Base-by-base conservation (phyloP, 2,797 vertebrate genomes). In the Lacerta bilineata region DNA sequence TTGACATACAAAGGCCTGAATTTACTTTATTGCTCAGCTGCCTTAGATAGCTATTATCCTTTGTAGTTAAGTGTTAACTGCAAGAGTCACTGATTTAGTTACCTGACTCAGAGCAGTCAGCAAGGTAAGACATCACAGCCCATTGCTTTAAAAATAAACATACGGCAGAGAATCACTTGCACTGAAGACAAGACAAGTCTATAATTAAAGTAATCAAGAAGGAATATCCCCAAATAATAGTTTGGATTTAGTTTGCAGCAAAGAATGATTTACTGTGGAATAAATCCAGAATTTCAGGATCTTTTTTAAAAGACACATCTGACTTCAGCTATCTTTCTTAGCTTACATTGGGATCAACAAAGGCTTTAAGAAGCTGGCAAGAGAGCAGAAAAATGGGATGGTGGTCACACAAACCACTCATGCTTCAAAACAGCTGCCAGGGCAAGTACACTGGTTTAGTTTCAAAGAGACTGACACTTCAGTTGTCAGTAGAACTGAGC, bases 241-340 rank as follows among this genome's bases (percentile, higher is more conserved):
- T 43, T 78, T 66, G 29, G 13, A 66, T 33, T 81, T 61, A 43
- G 29, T 79, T 83, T 69, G 33, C 66, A 69, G 55, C 68, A 27
- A 74, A 82, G 1, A 64, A 23, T 61, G n/a, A 75, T 75, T 74
- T 75, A 43, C n/a, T 59, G 33, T 43, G 8, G 33, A 84, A 80
- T 36, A 82, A 43, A 82, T 75, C n/a, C 27, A n/a, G 72, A 13
- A 79, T 41, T 77, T 88, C 79, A 82, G 27, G 66, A 25, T 39
- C 71, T 83, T 77, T 71, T 79, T 79, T 50, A 55, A 15, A n/a
- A 25, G 80, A 10, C 36, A 39, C 25, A n/a, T 8, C 8, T 50
- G 29, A 10, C 10, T 55, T 71, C 10, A 78, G 9, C 39, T 15
- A 78, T 33, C 20, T 78, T 77, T 39, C 7, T 36, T 78, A 72